Evolutionary conservation across 2,888 invertebrate species (phyloP).

Genomic region (Anagyrus pseudococci): DNA sequence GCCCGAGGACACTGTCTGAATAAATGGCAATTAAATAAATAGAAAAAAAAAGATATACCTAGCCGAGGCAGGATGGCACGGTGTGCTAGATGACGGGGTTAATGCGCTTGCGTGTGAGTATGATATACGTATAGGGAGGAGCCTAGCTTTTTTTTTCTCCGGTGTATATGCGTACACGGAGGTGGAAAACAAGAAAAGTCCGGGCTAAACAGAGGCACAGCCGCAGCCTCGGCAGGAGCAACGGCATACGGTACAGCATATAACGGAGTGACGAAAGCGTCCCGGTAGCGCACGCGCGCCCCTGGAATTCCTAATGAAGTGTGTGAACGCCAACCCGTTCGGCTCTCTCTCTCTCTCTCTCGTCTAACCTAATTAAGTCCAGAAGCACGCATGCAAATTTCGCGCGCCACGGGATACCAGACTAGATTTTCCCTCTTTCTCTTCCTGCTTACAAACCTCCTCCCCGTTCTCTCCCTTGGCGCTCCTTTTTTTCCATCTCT

Average conservation of each 20-base stretch:
- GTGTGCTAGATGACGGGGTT: too few relatives aligned
- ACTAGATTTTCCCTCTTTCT: conserved; percentile 31
- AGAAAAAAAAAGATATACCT: conserved; percentile 13
- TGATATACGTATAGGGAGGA: too few relatives aligned
- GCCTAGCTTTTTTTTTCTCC: too few relatives aligned
- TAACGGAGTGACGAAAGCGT: too few relatives aligned
- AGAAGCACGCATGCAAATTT: conserved; percentile 56
- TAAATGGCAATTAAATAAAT: conserved; percentile 37
- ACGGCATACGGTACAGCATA: too few relatives aligned
- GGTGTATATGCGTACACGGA: too few relatives aligned
- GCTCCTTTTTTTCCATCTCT: too few relatives aligned
- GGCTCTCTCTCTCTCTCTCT: conserved; percentile 11
- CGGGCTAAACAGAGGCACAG: neutral
- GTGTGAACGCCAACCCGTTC: conserved; percentile 58
- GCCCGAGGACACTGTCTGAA: conserved; percentile 8
- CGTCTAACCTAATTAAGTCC: conserved; percentile 58
- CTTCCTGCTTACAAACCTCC: conserved; percentile 15
- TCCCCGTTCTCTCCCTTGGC: conserved; percentile 4
- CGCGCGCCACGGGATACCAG: conserved; percentile 49
- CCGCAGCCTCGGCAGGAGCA: neutral
- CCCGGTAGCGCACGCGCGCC: conserved; percentile 40
- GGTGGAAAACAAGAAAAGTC: too few relatives aligned
- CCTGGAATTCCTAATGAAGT: conserved; percentile 57
- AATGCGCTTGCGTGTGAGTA: too few relatives aligned
- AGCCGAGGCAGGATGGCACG: too few relatives aligned